Evolutionary conservation across 2,797 vertebrate species (phyloP), one percentile per base, ranked within the genome.

Genomic region (Allobates femoralis): DNA sequence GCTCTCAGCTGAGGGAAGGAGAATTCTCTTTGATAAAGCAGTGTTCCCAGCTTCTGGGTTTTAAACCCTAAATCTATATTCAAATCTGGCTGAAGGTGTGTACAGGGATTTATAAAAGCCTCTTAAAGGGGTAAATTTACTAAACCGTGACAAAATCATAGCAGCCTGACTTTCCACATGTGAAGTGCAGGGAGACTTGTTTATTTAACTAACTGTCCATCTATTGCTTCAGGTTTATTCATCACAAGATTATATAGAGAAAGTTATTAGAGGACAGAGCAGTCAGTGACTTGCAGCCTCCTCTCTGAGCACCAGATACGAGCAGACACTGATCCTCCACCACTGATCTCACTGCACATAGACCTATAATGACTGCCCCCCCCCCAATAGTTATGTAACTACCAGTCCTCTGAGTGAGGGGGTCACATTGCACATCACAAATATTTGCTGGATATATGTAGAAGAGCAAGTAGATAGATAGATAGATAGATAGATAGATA

Each of bases 51-150:
- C 95, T 95, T 95, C 94, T 93, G 95, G 96, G 95, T 96, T 97
- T 94, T 97, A 96, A 97, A 97, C 96, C 96, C 96, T 96, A 97
- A 97, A 97, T 97, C 97, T 97, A 97, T 97, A 97, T 97, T 98
- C 96, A 97, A 96, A 98, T 98, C 96, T 97, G 96, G 94, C 95
- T 97, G 95, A 97, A 97, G 96, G 95, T 95, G 95, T 95, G 94
- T 95, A 94, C 93, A 94, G 94, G 96, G 96, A 97, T 96, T 95
- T 95, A 95, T 95, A 97, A 86, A 98, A 98, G 96, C 96, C 96
- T 97, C 97, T 98, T 97, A 97, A 96, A 96, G 96, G 96, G 96
- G 96, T 96, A 96, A 96, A 96, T 97, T 97, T 97, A 97, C 96
- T 96, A 97, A 96, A 95, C 96, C 96, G 96, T 97, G 96, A 97